These are phyloP conservation scores for Euleptes europaea DNA, from an alignment of 2,113 vertebrate species.

Conservation along the genomic window DNA sequence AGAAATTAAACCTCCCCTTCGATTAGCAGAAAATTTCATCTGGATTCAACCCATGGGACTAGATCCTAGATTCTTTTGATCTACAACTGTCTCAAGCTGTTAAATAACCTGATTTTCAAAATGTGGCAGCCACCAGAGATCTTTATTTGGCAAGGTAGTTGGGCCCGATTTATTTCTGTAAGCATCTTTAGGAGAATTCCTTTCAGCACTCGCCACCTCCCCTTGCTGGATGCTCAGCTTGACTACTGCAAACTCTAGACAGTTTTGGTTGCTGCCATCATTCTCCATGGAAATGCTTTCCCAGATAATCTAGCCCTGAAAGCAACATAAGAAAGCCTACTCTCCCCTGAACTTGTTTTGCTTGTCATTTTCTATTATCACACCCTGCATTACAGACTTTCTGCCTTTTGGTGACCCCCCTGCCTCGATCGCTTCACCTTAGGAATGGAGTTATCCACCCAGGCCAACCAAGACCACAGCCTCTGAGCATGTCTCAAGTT, in stretches of 20 bases:
- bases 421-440: neutral
- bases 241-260: neutral
- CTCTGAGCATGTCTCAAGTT: no score
- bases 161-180: neutral
- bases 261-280: neutral
- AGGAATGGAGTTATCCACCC: neutral
- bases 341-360: neutral
- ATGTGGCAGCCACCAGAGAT: no score
- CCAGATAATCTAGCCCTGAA: neutral
- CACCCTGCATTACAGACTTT: no score
- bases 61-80: no score
- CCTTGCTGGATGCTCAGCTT: neutral
- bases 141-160: neutral
- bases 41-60: neutral
- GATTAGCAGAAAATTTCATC: no score
- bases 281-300: no score
- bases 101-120: neutral
- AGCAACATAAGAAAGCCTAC: no score
- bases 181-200: no score
- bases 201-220: no score
- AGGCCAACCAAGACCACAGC: no score
- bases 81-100: neutral
- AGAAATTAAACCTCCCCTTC: no score
- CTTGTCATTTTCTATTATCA: neutral
- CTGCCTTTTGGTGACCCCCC: neutral